Base-by-base conservation (phyloP, 2,888 invertebrate genomes). In the Leptodirus hochenwartii region DNA sequence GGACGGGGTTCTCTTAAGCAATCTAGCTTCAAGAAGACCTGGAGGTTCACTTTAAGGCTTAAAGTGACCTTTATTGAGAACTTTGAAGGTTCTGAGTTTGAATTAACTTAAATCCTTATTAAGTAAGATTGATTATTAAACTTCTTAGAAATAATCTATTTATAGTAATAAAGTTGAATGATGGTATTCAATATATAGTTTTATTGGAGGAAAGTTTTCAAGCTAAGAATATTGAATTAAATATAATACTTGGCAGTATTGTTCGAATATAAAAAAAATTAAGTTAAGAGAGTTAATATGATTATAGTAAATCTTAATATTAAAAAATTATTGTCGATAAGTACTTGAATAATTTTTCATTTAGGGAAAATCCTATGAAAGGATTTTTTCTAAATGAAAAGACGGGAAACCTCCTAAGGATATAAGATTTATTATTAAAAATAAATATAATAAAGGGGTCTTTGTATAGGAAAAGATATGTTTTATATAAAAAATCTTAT, bases 31-130 rank as follows among this genome's bases (percentile, higher is more conserved):
- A n/a, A n/a, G n/a, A n/a, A n/a, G n/a, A n/a, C n/a, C n/a, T n/a
- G n/a, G n/a, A 17, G 10, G 14, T 22, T 15, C 29, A 13, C 15
- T 33, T 34, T 66, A 65, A 66, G 62, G 59, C 62, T 64, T 67
- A 65, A 62, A 62, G 54, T 46, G 49, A 33, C 51, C 53, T 58
- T 59, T 66, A 62, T 63, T 58, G 48, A 58, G 52, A 66, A 60
- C 63, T 68, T 66, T 67, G 64, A 68, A 66, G 62, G 64, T 53
- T 66, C 60, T 56, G 58, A 65, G 65, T 66, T 66, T 66, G 34
- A 26, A 20, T 62, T 64, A 63, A 64, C 62, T 62, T 64, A 64
- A 64, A 65, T 57, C 56, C 59, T 62, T 63, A 55, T 34, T 34
- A 32, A 27, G 33, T 13, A 15, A 35, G 29, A 27, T 39, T 32